Percentiles rank a stretch among this genome's conserved stretches.
phyloP scores from a whole-genome alignment of 23 tunicate species.

The Ascidia mentula region DNA sequence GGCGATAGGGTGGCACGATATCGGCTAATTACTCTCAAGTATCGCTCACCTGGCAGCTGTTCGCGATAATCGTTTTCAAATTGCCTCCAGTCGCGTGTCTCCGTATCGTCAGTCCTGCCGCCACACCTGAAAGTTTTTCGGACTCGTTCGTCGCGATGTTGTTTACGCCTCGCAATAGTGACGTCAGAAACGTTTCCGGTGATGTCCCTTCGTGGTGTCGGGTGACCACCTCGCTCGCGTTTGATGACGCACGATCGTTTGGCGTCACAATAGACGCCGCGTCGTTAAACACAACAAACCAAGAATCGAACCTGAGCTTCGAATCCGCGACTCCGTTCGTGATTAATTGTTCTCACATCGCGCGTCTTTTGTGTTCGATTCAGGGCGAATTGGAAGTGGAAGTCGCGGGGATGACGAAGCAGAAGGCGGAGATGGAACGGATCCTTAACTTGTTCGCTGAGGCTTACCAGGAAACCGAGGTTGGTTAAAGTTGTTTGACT shows the following conservation, averaged over 20 bases:
- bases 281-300: neutral
- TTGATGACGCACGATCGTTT: neutral
- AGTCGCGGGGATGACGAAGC: conserved; percentile 12
- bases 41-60: neutral
- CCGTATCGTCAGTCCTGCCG: neutral
- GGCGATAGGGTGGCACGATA: neutral
- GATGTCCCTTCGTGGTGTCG: neutral
- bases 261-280: neutral
- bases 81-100: neutral
- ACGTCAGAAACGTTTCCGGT: neutral
- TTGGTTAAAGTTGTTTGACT: neutral
- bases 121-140: too few relatives aligned
- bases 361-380: neutral
- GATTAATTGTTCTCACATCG: too few relatives aligned
- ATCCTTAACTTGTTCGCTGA: neutral
- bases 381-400: conserved; percentile 33
- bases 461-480: conserved; percentile 37
- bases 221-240: conserved; percentile 3
- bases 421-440: conserved; percentile 17
- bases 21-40: neutral
- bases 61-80: neutral
- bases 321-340: too few relatives aligned
- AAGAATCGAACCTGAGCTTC: neutral
- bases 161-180: neutral
- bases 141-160: neutral